These are phyloP conservation scores for Hiodon alosoides DNA, from an alignment of 2,113 vertebrate species.

Conservation along the genomic window DNA sequence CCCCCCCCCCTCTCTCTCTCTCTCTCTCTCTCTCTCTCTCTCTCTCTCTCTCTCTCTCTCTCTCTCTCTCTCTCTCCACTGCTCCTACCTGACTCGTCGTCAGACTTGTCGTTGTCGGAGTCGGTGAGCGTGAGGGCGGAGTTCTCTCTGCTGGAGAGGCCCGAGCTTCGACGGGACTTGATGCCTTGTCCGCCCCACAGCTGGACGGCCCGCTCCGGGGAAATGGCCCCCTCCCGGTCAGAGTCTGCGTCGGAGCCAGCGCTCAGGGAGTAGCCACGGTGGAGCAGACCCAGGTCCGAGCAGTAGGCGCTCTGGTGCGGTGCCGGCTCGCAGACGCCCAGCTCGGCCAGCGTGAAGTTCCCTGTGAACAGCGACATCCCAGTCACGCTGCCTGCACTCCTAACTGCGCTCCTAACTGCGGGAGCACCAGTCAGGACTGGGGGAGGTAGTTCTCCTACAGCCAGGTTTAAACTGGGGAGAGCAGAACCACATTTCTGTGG, in stretches of 20 bases:
- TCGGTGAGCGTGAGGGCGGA: conserved; percentile 88
- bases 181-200: conserved; percentile 76
- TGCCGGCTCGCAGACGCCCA: conserved; percentile 84
- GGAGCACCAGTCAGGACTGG: too few relatives aligned
- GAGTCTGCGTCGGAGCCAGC: conserved; percentile 83
- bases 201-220: conserved; percentile 84
- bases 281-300: conserved; percentile 85
- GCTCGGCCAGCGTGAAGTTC: conserved; percentile 87
- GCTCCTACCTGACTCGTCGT: conserved; percentile 83
- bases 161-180: conserved; percentile 83
- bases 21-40: not conserved
- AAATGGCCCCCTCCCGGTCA: conserved; percentile 85
- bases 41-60: conserved; percentile 5
- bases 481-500: too few relatives aligned
- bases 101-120: conserved; percentile 90
- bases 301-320: conserved; percentile 81
- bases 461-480: too few relatives aligned
- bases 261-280: conserved; percentile 83
- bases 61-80: not conserved
- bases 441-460: not conserved
- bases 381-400: conserved; percentile 20
- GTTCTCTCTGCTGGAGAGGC: conserved; percentile 86
- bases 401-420: not conserved
- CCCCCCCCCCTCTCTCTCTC: not conserved
- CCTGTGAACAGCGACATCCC: conserved; percentile 56